These are phyloP conservation scores for Aphidoletes aphidimyza DNA, from an alignment of 2,888 invertebrate genomes.

Conservation along the genomic window DNA sequence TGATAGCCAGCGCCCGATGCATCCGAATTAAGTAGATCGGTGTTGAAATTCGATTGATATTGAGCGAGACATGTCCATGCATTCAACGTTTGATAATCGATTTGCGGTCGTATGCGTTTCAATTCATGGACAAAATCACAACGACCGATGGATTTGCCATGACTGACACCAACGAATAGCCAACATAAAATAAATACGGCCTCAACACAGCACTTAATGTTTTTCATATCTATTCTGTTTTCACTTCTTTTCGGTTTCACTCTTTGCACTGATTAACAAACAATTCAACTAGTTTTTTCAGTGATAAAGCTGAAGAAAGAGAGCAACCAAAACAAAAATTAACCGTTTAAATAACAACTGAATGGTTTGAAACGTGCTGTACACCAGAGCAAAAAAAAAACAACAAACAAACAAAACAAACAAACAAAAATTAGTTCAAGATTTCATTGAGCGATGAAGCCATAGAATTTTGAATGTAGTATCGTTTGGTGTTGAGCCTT, in stretches of 20 bases:
- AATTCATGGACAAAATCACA: slow-evolving; percentile 79
- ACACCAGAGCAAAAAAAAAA: no score
- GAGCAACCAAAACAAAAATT: not conserved
- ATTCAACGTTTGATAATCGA: slow-evolving; percentile 63
- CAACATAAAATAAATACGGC: not conserved
- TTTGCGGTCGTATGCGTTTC: slow-evolving; percentile 60
- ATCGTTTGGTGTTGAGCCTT: not conserved
- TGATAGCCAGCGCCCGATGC: slow-evolving; percentile 74
- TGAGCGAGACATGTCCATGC: slow-evolving; percentile 80
- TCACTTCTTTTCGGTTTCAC: not conserved
- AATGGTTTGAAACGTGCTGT: not conserved
- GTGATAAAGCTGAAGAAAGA: not conserved
- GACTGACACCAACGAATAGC: not conserved
- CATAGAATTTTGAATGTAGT: not conserved
- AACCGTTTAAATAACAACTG: not conserved
- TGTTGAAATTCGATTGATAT: slow-evolving; percentile 77
- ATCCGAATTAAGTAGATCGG: slow-evolving; percentile 69
- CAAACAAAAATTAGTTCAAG: not conserved
- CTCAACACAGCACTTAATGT: not conserved
- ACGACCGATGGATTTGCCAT: slow-evolving; percentile 65
- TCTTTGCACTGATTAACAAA: not conserved
- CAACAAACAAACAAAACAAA: no score
- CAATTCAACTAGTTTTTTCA: no score
- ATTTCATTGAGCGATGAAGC: slow-evolving; percentile 43
- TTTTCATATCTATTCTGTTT: not conserved